Evolutionary conservation across 2,113 vertebrate species (phyloP), one percentile per base, ranked within the genome.

Genomic region (Corapipo altera): DNA sequence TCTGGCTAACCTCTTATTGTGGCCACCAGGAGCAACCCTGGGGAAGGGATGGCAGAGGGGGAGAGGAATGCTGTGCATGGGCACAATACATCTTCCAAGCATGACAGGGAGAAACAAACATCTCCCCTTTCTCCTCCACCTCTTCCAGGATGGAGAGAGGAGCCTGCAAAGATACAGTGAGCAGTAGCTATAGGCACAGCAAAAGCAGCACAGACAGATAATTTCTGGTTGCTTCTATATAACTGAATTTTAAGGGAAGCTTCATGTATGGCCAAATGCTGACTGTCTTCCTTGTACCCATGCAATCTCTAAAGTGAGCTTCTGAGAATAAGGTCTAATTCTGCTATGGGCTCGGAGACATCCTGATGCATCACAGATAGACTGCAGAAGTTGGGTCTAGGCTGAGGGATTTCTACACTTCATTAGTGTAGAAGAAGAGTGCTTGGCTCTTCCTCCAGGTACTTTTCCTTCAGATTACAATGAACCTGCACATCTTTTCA

Each of bases 1-100:
- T 95, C 96, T 91, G 76, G 76, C 69, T 95, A 94, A 93, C 95
- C 82, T 69, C 93, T 85, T 61, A 88, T 94, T 97, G 93, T 95
- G 97, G 97, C 95, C 66, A 87, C 81, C 61, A 61, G 86, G 54
- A 90, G 84, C 75, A 95, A 37, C 43, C 78, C 52, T 33, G 76
- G 80, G 77, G 88, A 88, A 91, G 82, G 72, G 69, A 70, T 75
- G 81, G 83, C 46, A 76, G 64, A 64, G 77, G 70, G 69, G 75
- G 62, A 78, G 48, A 78, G 73, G 35, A 90, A 32, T 2, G 24
- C 70, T 8, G 12, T 80, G 52, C 71, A 48, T 6, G 55, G 90
- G 72, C 59, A 82, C 49, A 79, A 2, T 13, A 15, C 59, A 10
- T 81, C 75, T 93, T 80, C 65, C 85, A 74, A 85, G 41, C 22